These are phyloP conservation scores for Meliscaeva auricollis DNA, from an alignment of 2,888 invertebrate species.

Conservation along the genomic window DNA sequence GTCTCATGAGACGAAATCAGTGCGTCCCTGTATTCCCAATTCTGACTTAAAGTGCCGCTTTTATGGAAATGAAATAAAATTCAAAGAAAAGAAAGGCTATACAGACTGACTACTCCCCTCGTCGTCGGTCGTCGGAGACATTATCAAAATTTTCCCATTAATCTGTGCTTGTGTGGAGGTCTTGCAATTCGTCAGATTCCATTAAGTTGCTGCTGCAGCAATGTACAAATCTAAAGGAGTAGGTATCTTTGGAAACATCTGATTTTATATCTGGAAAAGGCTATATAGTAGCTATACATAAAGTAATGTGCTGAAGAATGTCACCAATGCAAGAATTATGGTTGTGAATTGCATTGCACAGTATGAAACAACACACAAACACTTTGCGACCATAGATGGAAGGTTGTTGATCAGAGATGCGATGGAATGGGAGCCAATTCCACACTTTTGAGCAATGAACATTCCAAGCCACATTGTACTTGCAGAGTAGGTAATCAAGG, in stretches of 20 bases:
- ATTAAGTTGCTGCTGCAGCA: conserved; percentile 8
- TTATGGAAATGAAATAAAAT: conserved; percentile 51
- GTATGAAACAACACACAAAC: conserved; percentile 37
- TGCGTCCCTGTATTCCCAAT: background rate
- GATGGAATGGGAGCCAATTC: conserved; percentile 56
- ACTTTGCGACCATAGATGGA: conserved; percentile 63
- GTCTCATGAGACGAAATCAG: background rate
- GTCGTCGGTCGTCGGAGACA: background rate
- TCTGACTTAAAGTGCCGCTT: conserved; percentile 9
- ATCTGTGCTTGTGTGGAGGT: conserved; percentile 54
- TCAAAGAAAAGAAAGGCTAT: conserved; percentile 37
- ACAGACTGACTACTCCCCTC: conserved; percentile 11
- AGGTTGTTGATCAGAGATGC: conserved; percentile 37
- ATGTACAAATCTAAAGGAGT: background rate
- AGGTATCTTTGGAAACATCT: background rate
- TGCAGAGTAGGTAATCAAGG: conserved; percentile 40
- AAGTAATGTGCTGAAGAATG: conserved; percentile 61
- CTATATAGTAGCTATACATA: conserved; percentile 2
- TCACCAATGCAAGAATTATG: conserved; percentile 64
- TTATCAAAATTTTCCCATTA: conserved; percentile 57
- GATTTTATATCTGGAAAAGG: conserved; percentile 7
- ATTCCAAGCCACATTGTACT: conserved; percentile 50
- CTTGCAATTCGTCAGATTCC: conserved; percentile 73
- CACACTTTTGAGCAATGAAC: conserved; percentile 25
- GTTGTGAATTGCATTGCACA: conserved; percentile 44